Evolutionary conservation across 2,113 vertebrate species (phyloP), one percentile per base, ranked within the genome.

Genomic region (Nyctereutes procyonoides): DNA sequence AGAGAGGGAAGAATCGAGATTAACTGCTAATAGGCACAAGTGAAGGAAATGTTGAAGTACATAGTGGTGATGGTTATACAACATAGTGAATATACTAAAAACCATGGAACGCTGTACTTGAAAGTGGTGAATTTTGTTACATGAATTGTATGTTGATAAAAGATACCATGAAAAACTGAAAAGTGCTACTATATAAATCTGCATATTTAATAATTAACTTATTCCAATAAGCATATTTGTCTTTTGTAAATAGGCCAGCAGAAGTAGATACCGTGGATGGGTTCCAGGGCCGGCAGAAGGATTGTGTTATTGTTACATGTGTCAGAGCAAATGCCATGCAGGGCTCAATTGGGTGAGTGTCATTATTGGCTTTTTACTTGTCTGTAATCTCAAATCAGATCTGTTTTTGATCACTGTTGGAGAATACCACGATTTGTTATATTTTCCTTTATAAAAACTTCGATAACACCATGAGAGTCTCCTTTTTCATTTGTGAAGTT

Each of bases 261-360:
- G 99, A 99, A 62, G 99, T 99, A 10, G 99, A 99, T 84, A 99
- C 99, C 0, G 99, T 99, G 90, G 99, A 99, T 35, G 99, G 99
- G 0, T 99, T 99, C 97, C 99, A 99, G 98, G 99, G 99, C 0
- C 98, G 99, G 0, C 99, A 99, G 97, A 99, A 99, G 90, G 99
- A 99, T 30, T 99, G 99, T n/a, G 90, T 99, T 83, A 99, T 99
- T 48, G 99, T 99, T 35, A 99, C 99, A 0, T 99, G 99, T 0
- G 99, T 99, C 83, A 93, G 99, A 96, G 99, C 99, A 3, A 99
- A 98, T 94, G 92, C 96, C 62, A 9, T 93, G 1, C 98, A 98
- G 3, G 99, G 99, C 1, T 99, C 98, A 0, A 99, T 99, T n/a
- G 99, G 99, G 99, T 99, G 96, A 10, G 99, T 98, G 43, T 16